Conservation (phyloP, 2,888 invertebrate species). For the Pristionchus exspectatus region DNA sequence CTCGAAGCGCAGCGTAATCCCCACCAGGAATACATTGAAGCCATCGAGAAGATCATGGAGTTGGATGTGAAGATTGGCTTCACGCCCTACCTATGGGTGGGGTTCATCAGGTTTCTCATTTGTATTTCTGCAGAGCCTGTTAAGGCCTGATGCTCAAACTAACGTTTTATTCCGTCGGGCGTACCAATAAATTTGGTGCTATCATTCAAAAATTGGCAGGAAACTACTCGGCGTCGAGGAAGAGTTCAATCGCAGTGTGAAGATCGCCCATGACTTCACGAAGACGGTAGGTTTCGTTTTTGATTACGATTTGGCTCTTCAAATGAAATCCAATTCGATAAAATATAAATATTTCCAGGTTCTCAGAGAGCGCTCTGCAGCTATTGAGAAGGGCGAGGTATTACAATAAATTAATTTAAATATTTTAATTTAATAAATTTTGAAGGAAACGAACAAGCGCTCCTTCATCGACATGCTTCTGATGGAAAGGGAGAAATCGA, state of each 20-base stretch:
- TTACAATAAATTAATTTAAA: neutral
- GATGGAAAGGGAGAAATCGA: neutral
- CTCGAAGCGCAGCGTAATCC: neutral
- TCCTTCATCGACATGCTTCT: constrained; percentile 44
- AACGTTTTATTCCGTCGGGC: too few relatives aligned
- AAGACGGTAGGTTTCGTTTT: neutral
- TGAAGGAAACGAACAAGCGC: neutral
- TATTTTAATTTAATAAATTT: neutral
- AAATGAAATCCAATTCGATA: neutral
- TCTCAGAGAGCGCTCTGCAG: neutral
- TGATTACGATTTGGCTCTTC: neutral
- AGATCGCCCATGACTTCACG: constrained; percentile 16
- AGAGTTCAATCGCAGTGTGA: neutral
- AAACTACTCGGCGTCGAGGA: neutral
- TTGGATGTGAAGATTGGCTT: neutral
- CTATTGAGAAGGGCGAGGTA: neutral
- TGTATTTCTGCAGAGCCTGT: neutral
- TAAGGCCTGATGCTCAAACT: too few relatives aligned
- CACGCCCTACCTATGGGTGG: neutral
- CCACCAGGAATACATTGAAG: neutral
- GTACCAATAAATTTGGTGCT: too few relatives aligned
- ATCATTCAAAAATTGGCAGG: too few relatives aligned
- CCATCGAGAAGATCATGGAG: neutral
- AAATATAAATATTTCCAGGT: neutral
- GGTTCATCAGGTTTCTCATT: neutral